A percentile compares a stretch with the other conserved stretches of the same genome.
phyloP scores from a whole-genome alignment of 2,888 invertebrate genomes.

The Anorthoa munda region DNA sequence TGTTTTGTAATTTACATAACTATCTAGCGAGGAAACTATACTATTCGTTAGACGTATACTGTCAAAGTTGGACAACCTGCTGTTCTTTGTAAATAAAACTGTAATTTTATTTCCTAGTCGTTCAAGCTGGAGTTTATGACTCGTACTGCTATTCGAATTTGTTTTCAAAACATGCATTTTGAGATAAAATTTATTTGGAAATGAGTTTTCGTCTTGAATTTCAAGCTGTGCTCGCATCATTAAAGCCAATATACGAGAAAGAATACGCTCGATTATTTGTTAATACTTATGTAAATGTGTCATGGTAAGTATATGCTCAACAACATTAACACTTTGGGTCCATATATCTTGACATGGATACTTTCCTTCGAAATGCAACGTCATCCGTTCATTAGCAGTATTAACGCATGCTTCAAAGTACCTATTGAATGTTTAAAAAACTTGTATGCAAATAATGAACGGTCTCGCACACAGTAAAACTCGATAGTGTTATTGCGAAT shows the following conservation, averaged over 20 bases:
- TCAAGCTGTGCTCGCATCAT: conserved; percentile 8
- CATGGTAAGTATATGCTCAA: conserved; percentile 35
- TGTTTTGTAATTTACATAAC: conserved; percentile 56
- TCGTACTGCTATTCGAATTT: conserved; percentile 20
- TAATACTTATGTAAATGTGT: conserved; percentile 48
- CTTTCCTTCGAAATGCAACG: conserved; percentile 52
- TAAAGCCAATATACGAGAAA: conserved; percentile 1
- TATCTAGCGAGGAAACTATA: conserved; percentile 39
- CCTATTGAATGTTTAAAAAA: conserved; percentile 59
- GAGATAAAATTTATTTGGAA: conserved; percentile 18
- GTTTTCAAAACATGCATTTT: conserved; percentile 22
- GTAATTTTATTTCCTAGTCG: conserved; percentile 8
- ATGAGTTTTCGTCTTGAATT: conserved; percentile 22
- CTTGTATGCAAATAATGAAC: conserved; percentile 61
- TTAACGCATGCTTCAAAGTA: conserved; percentile 45
- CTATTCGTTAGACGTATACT: conserved; percentile 8
- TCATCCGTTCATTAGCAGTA: conserved; percentile 55
- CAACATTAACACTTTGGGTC: conserved; percentile 49
- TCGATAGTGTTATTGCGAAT: conserved; percentile 65
- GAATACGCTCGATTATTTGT: conserved; percentile 34
- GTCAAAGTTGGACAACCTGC: conserved; percentile 15
- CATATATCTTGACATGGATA: conserved; percentile 37
- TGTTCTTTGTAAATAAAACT: conserved; percentile 22
- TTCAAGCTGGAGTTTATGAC: conserved; percentile 15
- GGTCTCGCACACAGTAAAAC: conserved; percentile 54